Conservation (phyloP, 2,113 vertebrate species). For the Prochilodus magdalenae region DNA sequence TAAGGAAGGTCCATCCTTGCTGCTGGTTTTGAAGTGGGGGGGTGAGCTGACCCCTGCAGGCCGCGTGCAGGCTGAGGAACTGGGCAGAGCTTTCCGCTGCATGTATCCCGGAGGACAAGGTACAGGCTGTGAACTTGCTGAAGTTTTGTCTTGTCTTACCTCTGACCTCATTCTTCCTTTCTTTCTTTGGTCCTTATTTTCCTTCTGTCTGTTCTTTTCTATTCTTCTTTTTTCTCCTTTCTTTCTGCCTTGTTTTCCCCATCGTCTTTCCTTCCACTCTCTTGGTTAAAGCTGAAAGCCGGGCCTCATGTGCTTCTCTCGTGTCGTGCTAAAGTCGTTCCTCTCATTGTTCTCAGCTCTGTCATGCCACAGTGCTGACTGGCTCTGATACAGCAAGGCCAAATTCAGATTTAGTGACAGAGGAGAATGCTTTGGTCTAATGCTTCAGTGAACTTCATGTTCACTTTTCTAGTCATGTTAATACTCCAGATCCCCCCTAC, state of each 20-base stretch:
- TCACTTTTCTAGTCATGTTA: background rate
- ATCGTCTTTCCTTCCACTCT: background rate
- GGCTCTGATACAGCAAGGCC: too few relatives aligned
- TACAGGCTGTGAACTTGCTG: slow-evolving; percentile 62
- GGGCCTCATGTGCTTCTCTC: background rate
- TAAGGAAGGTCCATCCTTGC: slow-evolving; percentile 83
- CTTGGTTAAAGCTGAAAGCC: background rate
- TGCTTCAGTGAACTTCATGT: background rate
- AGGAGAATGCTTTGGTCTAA: background rate
- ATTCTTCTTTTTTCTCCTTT: background rate
- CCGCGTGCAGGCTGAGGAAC: slow-evolving; percentile 94
- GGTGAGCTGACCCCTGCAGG: slow-evolving; percentile 95
- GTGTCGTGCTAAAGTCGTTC: too few relatives aligned
- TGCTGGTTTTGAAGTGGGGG: slow-evolving; percentile 97
- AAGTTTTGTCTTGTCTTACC: background rate
- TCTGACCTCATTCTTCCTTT: background rate
- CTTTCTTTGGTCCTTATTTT: background rate
- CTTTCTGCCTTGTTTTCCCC: background rate
- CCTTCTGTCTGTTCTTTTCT: background rate
- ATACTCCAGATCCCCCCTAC: background rate
- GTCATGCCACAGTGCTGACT: too few relatives aligned
- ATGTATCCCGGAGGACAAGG: slow-evolving; percentile 99
- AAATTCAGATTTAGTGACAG: background rate
- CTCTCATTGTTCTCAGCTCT: too few relatives aligned
- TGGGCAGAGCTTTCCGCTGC: slow-evolving; percentile 95